phyloP scores from a whole-genome alignment of 2,888 invertebrate species.

The Temnothorax unifasciatus region DNA sequence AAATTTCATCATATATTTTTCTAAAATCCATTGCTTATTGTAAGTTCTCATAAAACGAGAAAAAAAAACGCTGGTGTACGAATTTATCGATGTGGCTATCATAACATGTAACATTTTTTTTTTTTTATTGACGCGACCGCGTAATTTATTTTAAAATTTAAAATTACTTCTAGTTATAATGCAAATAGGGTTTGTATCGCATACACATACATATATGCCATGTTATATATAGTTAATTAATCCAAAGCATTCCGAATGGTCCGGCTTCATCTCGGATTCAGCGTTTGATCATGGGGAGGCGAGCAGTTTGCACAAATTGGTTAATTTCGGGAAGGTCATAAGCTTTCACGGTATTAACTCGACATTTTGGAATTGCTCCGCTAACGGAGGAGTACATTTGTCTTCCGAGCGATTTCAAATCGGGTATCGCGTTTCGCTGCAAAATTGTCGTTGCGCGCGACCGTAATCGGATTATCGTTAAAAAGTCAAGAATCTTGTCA shows the following conservation, averaged over 20 bases:
- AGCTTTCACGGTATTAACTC: slow-evolving; percentile 59
- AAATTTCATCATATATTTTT: not conserved
- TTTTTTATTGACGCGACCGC: not conserved
- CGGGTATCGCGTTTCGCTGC: slow-evolving; percentile 56
- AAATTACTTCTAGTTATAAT: not conserved
- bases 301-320: slow-evolving; percentile 59
- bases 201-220: not conserved
- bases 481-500: slow-evolving; percentile 74
- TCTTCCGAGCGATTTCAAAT: slow-evolving; percentile 34
- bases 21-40: not conserved
- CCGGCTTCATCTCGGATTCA: slow-evolving; percentile 15
- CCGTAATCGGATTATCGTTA: slow-evolving; percentile 63
- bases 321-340: slow-evolving; percentile 43
- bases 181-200: not conserved
- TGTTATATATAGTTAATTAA: slow-evolving; percentile 31
- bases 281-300: slow-evolving; percentile 29
- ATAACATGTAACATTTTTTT: not conserved
- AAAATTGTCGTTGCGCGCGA: slow-evolving; percentile 60
- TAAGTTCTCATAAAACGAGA: not conserved
- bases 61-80: not conserved
- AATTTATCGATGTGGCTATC: not conserved
- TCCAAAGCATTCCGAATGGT: slow-evolving; percentile 32
- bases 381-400: slow-evolving; percentile 14
- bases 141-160: not conserved
- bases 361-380: slow-evolving; percentile 56